Base-by-base conservation (phyloP, 2,113 vertebrate genomes). In the Beaufortia kweichowensis region DNA sequence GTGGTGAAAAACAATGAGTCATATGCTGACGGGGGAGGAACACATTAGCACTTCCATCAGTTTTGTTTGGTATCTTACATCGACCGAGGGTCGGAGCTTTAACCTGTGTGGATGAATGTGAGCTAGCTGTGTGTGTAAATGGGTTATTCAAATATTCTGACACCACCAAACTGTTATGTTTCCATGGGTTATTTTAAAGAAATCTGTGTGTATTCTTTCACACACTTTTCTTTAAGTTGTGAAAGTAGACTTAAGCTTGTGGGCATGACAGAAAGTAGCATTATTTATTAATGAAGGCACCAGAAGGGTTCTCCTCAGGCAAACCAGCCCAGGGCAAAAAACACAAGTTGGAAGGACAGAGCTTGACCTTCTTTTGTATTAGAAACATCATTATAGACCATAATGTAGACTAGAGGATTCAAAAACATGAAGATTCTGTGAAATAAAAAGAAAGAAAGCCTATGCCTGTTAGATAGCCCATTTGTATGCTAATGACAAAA, bases 201-300 rank as follows among this genome's bases (percentile, higher is more conserved):
- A 55, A 21, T 19, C 7, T 67, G 2, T 67, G 24, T 28, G 4
- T 29, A 10, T 2, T 33, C 17, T 56, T 23, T 17, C 41, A 41
- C 59, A 43, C 1, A n/a, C 21, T 70, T 71, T 11, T 78, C 53
- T 64, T 31, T 5, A 72, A 11, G 29, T 29, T 53, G 55, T 68
- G 41, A 67, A 35, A 57, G 33, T 55, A 71, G 26, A 60, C 57
- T 15, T 29, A 63, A 31, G 67, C 81, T 88, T 82, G 75, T 55
- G 87, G 89, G 82, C 82, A 86, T 79, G 77, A 85, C 91, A 91
- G 90, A 90, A 79, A 87, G 90, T 87, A 86, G 79, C 87, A 91
- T 91, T 88, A 90, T 84, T 88, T 92, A 91, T 92, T 92, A 88
- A 91, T 87, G 79, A 81, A 86, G 89, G 89, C 89, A 88, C 86